Conservation (phyloP, 2,113 vertebrate genomes). For the Vidua chalybeata region DNA sequence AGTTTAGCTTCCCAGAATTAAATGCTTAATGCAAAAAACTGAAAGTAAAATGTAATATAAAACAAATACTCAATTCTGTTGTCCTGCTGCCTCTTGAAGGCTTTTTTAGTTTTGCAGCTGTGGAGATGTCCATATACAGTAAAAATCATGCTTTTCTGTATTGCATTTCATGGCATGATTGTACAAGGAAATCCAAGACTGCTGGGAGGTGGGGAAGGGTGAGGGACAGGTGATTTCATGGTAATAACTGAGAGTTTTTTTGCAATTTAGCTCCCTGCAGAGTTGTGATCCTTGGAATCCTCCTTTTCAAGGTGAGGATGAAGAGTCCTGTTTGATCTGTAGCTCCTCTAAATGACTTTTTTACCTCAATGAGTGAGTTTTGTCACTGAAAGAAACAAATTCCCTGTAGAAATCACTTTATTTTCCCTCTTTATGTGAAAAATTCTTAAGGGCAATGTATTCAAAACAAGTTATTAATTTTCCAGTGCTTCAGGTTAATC, state of each 20-base stretch:
- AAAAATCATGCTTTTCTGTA: not conserved
- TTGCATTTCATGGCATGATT: accelerated
- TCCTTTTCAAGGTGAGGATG: constrained; percentile 42
- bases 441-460: not conserved
- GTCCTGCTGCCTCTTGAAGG: not conserved
- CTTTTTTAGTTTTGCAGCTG: not conserved
- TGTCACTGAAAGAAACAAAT: not conserved
- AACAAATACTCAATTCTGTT: accelerated
- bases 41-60: not conserved
- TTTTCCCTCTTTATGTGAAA: not conserved
- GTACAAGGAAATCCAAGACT: not conserved
- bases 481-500: not conserved
- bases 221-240: not conserved
- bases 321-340: not conserved
- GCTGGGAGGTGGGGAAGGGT: not conserved
- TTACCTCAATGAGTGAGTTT: not conserved
- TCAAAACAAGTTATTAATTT: not conserved
- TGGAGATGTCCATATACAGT: accelerated
- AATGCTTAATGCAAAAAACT: not conserved
- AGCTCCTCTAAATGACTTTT: not conserved
- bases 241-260: not conserved
- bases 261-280: constrained; percentile 46
- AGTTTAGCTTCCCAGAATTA: not conserved
- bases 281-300: not conserved
- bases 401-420: not conserved